Evolutionary conservation across 2,797 vertebrate species (phyloP), one percentile per base, ranked within the genome.

Genomic region (Microctenopoma steveboyesi): DNA sequence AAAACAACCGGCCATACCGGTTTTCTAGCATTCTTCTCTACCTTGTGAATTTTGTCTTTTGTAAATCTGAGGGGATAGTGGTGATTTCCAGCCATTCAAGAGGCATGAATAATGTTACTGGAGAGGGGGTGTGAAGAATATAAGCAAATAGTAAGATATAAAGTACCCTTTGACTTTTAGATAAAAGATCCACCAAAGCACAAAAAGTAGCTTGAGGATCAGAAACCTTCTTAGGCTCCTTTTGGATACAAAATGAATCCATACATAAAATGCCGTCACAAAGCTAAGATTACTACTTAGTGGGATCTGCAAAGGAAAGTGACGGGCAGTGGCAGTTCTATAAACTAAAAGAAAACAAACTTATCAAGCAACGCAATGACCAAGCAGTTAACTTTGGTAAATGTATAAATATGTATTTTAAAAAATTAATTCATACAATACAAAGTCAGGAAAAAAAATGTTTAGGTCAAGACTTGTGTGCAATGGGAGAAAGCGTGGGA

Each of bases 1-100:
- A 69, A 48, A 79, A 69, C 52, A 78, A 86, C 83, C 69, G 62
- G 85, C 77, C 66, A 59, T 82, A 53, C 91, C 86, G 85, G 89
- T 91, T 86, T 74, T 64, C 60, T 13, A 46, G 73, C 79, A 86
- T 88, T 90, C 74, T 74, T 71, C 59, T 74, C 46, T 35, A 79
- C 63, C 57, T n/a, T 74, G 49, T 55, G 39, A 69, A 73, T 71
- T 53, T 16, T 51, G 42, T 28, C 56, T 33, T 79, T 61, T 39
- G 48, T 48, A 53, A 59, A 48, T 59, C 35, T 39, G 71, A 28
- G 28, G 37, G 14, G 25, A 15, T 11, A 13, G 18, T 46, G 39
- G 39, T 49, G 7, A n/a, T 37, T 72, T 56, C 22, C 35, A 55
- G 64, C 40, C 35, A 63, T 18, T 74, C 37, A 37, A 72, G 70